phyloP scores from a whole-genome alignment of 2,113 vertebrate genomes.

The Cnemophilus loriae region DNA sequence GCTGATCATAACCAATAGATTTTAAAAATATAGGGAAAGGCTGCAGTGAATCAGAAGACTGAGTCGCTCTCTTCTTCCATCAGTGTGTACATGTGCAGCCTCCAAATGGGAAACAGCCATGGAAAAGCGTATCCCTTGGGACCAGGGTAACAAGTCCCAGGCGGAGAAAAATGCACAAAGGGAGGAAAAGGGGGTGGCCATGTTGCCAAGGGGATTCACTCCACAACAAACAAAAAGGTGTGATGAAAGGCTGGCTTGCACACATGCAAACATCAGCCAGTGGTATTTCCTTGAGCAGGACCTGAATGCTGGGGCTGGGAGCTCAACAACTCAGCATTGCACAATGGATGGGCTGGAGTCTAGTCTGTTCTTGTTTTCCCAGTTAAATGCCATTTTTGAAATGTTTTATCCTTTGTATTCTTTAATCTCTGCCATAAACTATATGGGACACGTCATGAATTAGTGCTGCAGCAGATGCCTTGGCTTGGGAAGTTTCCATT shows the following conservation, averaged over 20 bases:
- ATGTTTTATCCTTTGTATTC: slow-evolving; percentile 42
- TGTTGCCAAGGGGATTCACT: slow-evolving; percentile 4
- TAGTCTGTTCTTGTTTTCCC: slow-evolving; percentile 52
- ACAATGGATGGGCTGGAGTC: background rate
- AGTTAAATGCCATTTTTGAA: slow-evolving; percentile 25
- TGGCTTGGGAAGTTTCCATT: background rate
- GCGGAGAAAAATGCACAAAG: background rate
- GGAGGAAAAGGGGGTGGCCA: background rate
- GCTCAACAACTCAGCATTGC: background rate
- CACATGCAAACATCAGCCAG: background rate
- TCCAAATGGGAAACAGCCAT: background rate
- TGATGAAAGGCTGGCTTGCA: background rate
- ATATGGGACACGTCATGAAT: background rate
- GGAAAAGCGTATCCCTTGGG: background rate
- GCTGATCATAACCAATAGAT: background rate
- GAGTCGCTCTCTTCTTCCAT: background rate
- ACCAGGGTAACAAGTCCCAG: background rate
- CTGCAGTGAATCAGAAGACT: background rate
- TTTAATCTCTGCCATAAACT: slow-evolving; percentile 52
- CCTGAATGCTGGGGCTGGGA: background rate
- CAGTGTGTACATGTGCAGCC: background rate
- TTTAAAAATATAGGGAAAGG: background rate
- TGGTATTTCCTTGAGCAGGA: background rate
- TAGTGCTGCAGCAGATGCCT: background rate
- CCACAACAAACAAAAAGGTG: slow-evolving; percentile 28